Base-by-base conservation (phyloP, 2,113 vertebrate species). In the Formicarius rufipectus region DNA sequence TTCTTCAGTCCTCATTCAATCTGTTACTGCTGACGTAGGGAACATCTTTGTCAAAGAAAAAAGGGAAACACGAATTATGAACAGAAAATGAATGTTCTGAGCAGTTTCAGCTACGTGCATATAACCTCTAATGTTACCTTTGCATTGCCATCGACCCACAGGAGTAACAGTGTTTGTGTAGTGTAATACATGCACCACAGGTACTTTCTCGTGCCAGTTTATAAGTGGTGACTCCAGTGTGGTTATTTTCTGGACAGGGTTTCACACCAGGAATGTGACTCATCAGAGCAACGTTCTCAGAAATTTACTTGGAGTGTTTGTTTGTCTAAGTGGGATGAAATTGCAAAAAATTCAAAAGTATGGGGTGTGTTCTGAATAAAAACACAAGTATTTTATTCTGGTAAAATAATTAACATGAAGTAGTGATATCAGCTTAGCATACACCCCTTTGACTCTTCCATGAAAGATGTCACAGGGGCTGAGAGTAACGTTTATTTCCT, bases 181-280 rank as follows among this genome's bases (percentile, higher is more conserved):
- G 33, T 13, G 30, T 25, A 67, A 31, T 3, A 53, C n/a, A 55
- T 84, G 72, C 68, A 60, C 23, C n/a, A 1, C 52, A 78, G 37
- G 24, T 49, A 15, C 52, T 78, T 82, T 86, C 64, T 81, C 5
- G 0, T 9, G 40, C 45, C 44, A 35, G 9, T 37, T 68, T 42
- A 22, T n/a, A 56, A 55, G 68, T 6, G 44, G 37, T 45, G 47
- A 39, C 40, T 78, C 56, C 68, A 60, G 60, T 14, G 6, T 24
- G 33, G 53, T 58, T 84, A 11, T 96, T 95, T 97, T 84, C 91
- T 94, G 93, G 93, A 91, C 5, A 9, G 86, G 73, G 58, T 73
- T 96, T 95, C 93, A 76, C 15, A 53, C 64, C 59, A 90, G 63
- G 27, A 93, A 96, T 27, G 3, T 96, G 96, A 97, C 66, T 96